phyloP scores from a whole-genome alignment of 2,888 invertebrate genomes.

The Melanostoma scalare region DNA sequence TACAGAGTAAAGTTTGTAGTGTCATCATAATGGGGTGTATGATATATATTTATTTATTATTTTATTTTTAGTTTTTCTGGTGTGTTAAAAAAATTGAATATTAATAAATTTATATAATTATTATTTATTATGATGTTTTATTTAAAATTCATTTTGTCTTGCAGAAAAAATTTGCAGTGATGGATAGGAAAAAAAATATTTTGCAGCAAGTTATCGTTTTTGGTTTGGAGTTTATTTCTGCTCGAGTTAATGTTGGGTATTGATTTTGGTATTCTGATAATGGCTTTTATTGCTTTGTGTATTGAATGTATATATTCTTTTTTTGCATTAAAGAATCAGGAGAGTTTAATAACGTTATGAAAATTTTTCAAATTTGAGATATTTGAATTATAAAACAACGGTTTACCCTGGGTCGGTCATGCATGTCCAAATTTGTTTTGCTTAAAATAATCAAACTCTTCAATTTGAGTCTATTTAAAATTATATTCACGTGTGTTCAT shows the following conservation, averaged over 20 bases:
- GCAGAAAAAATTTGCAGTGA: slow-evolving; percentile 38
- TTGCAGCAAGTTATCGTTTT: slow-evolving; percentile 26
- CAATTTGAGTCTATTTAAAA: too few species aligned
- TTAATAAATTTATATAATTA: slow-evolving; percentile 24
- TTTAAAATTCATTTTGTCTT: slow-evolving; percentile 21
- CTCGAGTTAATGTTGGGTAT: background rate
- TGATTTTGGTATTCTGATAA: slow-evolving; percentile 16
- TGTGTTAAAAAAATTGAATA: slow-evolving; percentile 28
- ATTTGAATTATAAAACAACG: too few species aligned
- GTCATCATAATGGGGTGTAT: slow-evolving; percentile 40
- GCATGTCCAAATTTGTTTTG: slow-evolving; percentile 30
- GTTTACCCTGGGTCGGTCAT: too few species aligned
- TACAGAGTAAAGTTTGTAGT: slow-evolving; percentile 46
- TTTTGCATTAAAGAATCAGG: slow-evolving; percentile 27
- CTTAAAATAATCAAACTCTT: background rate
- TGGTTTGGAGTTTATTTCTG: slow-evolving; percentile 12
- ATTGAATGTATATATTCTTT: background rate
- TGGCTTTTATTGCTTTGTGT: slow-evolving; percentile 4
- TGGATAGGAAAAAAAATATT: slow-evolving; percentile 37
- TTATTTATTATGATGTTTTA: slow-evolving; percentile 29
- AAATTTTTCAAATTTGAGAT: too few species aligned
- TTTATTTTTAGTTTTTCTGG: slow-evolving; percentile 11
- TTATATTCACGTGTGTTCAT: too few species aligned
- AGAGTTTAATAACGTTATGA: slow-evolving; percentile 28
- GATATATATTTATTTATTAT: slow-evolving; percentile 19